Evolutionary conservation across 64 coral and sea anemone genomes (phyloP).

Genomic region (Montipora foliosa): DNA sequence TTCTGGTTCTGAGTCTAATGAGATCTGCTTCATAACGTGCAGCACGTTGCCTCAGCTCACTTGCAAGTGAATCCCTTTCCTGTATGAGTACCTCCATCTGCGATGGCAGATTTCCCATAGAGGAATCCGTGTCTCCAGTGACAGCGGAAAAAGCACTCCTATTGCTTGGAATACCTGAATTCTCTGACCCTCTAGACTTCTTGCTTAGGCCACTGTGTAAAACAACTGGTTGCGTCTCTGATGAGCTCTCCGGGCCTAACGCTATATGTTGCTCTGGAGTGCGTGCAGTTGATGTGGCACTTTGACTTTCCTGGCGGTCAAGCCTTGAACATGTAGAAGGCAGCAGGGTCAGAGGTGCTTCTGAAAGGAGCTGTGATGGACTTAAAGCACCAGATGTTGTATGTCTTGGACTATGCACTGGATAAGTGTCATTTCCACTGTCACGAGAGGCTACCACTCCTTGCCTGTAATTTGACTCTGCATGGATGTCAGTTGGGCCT

Average conservation of each 20-base stretch:
- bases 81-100: constrained; percentile 33
- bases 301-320: not conserved
- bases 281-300: not conserved
- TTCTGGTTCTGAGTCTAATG: not conserved
- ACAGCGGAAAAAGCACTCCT: constrained; percentile 36
- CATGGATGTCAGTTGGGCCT: not conserved
- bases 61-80: constrained; percentile 37
- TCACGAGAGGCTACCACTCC: not conserved
- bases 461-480: not conserved
- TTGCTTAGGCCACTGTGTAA: not conserved
- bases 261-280: not conserved
- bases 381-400: not conserved
- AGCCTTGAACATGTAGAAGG: not conserved
- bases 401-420: not conserved
- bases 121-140: constrained; percentile 4
- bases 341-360: not conserved
- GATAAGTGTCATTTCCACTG: not conserved
- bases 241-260: not conserved
- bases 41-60: not conserved
- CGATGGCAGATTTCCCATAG: not conserved
- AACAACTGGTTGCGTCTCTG: not conserved
- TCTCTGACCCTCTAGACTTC: not conserved
- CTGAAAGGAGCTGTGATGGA: not conserved
- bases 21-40: constrained; percentile 54
- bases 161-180: constrained; percentile 37